Percentiles rank a stretch among this genome's conserved stretches.
These are phyloP conservation scores for Serilophus lunatus DNA, from an alignment of 2,113 vertebrate species.

Conservation along the genomic window DNA sequence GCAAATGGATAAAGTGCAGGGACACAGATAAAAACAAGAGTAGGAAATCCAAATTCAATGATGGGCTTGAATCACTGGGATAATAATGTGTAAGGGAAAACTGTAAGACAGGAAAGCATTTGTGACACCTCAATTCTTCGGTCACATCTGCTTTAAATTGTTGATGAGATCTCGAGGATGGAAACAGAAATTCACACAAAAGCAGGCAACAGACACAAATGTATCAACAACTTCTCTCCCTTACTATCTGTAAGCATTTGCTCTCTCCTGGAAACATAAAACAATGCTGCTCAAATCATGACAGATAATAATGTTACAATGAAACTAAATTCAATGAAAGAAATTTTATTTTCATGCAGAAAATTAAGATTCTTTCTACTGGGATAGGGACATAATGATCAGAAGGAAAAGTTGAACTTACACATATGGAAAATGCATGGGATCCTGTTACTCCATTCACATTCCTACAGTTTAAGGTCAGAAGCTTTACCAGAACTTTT, in stretches of 20 bases:
- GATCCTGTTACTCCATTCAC: background rate
- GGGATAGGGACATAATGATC: rapidly evolving
- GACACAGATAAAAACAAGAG: background rate
- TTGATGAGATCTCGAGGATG: background rate
- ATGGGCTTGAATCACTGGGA: background rate
- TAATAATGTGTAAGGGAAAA: background rate
- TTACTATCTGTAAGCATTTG: background rate
- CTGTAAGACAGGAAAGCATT: background rate
- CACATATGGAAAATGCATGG: background rate
- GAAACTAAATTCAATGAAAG: background rate
- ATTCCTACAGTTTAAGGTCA: background rate
- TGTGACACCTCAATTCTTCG: background rate
- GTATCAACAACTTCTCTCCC: background rate
- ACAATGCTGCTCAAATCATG: background rate
- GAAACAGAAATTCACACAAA: background rate
- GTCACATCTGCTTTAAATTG: background rate
- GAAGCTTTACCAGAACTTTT: background rate
- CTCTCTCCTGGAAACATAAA: background rate
- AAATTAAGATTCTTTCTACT: background rate
- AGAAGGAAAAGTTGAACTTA: background rate
- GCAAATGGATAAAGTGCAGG: background rate
- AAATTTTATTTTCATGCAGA: background rate
- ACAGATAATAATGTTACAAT: background rate
- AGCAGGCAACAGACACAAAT: background rate
- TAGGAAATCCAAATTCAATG: background rate